These are phyloP conservation scores for Cathartes aura DNA, from an alignment of 2,113 vertebrate species.

Conservation along the genomic window DNA sequence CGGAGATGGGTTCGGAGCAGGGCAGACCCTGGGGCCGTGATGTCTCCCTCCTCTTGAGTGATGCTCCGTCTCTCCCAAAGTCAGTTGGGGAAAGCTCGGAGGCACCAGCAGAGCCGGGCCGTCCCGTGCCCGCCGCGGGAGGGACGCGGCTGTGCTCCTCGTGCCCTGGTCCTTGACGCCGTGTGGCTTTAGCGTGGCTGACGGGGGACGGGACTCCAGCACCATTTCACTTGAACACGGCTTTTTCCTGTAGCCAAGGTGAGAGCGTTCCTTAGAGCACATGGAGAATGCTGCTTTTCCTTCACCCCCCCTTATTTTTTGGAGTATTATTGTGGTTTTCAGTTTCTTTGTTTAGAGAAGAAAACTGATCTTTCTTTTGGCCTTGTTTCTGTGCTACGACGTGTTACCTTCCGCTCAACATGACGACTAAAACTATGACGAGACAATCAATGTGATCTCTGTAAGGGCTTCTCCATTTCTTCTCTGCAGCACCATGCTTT, in stretches of 20 bases:
- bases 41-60: neutral
- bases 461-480: constrained; percentile 74
- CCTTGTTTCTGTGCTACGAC: neutral
- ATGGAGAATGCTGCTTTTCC: constrained; percentile 66
- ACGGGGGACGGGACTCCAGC: neutral
- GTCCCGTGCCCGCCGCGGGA: neutral
- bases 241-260: neutral
- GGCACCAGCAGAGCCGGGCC: neutral
- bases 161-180: neutral
- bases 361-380: neutral
- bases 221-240: neutral
- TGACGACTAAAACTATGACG: neutral
- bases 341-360: neutral
- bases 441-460: constrained; percentile 80
- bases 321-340: neutral
- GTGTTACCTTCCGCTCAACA: neutral
- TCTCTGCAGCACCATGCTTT: neutral
- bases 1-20: accelerated
- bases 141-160: neutral
- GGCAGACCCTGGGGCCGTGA: neutral
- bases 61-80: neutral
- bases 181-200: neutral
- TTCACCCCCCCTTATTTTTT: constrained; percentile 1
- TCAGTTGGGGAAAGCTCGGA: neutral
- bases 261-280: neutral